Base-by-base conservation (phyloP, 2,113 vertebrate genomes). In the Ictalurus punctatus region DNA sequence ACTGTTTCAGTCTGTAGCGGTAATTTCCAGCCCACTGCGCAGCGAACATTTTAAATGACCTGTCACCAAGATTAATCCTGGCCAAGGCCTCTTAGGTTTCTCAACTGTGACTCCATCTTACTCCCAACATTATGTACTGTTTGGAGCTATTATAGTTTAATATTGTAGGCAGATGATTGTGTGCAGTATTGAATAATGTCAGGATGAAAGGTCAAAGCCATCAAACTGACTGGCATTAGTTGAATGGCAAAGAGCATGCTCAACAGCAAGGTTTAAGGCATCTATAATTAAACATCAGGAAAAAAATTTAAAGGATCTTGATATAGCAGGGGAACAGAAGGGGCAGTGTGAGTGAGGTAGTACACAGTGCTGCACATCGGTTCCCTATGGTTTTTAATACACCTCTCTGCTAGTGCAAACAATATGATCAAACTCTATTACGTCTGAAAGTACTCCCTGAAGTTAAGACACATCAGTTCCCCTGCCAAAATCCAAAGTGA, bases 261-360 rank as follows among this genome's bases (percentile, higher is more conserved):
- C 88, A 91, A 89, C 89, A 90, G 92, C 84, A 86, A 80, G 90
- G 92, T 93, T 92, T 86, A 91, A 93, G 92, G 91, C 85, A 87
- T 91, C 88, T 92, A 92, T 91, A 94, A 94, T 95, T 94, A 92
- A 94, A 94, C 86, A 92, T 80, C 86, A 90, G 92, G 88, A 87
- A 63, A 87, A 63, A 14, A 8, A 25, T 63, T 92, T 86, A 90
- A 92, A 84, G 87, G 74, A 84, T 90, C 84, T 86, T 82, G 91
- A 74, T 89, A 91, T 88, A 81, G 88, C 81, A 87, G 83, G 82
- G 89, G 92, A 94, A 92, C 63, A 67, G 83, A 81, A 44, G 87
- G 27, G 61, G 82, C 61, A 21, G 85, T 78, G 65, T 56, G 58
- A 90, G 90, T 34, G 27, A 89, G 88, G 91, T 91, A 91, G 88